phyloP scores from a whole-genome alignment of 1,140 invertebrate species.

The Mercenaria mercenaria region DNA sequence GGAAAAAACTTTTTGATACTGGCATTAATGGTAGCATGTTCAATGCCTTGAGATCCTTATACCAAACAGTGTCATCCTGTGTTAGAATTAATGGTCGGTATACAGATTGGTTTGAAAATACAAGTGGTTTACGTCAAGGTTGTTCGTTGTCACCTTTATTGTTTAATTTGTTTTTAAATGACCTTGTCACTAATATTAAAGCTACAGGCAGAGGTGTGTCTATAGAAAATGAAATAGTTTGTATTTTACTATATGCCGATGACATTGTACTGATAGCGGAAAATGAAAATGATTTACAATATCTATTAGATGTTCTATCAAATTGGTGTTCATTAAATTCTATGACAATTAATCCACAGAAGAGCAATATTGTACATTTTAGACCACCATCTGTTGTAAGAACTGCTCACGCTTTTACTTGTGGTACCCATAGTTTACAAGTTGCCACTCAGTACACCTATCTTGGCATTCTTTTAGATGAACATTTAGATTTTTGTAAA shows the following conservation, averaged over 20 bases:
- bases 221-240: not conserved
- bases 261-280: not conserved
- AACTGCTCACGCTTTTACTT: not conserved
- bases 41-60: conserved; percentile 37
- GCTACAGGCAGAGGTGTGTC: not conserved
- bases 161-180: conserved; percentile 32
- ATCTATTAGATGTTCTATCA: not conserved
- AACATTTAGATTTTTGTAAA: conserved; percentile 1
- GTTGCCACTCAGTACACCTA: conserved; percentile 7
- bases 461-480: not conserved
- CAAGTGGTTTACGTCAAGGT: conserved; percentile 39
- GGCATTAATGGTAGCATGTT: conserved; percentile 21
- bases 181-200: not conserved
- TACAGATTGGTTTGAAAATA: conserved; percentile 51
- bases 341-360: conserved; percentile 22
- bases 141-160: no score
- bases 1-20: no score
- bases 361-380: conserved; percentile 20
- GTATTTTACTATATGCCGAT: conserved; percentile 10
- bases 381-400: not conserved
- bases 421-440: not conserved
- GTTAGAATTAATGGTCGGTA: conserved; percentile 35
- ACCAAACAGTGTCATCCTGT: conserved; percentile 27
- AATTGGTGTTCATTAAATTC: not conserved
- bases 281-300: not conserved